phyloP scores from a whole-genome alignment of 2,113 vertebrate genomes.

The Elephantulus edwardii region DNA sequence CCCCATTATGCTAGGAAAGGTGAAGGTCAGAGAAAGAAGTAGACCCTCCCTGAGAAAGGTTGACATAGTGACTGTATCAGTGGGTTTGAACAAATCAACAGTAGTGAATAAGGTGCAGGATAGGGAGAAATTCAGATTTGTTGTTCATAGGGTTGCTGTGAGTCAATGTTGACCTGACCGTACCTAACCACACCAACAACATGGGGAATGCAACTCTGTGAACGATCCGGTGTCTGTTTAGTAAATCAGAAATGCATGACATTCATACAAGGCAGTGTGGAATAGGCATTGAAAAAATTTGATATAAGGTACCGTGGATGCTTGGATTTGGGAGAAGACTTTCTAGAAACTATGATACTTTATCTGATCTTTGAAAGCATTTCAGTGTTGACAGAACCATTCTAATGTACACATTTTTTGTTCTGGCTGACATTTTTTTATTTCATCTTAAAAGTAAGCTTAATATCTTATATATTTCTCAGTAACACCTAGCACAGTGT shows the following conservation, averaged over 20 bases:
- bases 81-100: too few relatives aligned
- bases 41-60: too few relatives aligned
- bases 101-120: too few relatives aligned
- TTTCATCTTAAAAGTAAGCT: constrained; percentile 40
- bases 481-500: neutral
- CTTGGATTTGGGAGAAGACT: neutral
- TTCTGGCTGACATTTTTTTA: constrained; percentile 20
- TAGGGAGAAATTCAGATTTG: too few relatives aligned
- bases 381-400: constrained; percentile 25
- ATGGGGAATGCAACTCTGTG: neutral
- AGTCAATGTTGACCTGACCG: too few relatives aligned
- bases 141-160: too few relatives aligned
- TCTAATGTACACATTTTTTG: constrained; percentile 27
- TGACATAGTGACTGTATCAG: too few relatives aligned
- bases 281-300: neutral
- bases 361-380: neutral
- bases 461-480: neutral
- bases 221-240: neutral
- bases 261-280: neutral
- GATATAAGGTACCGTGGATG: neutral
- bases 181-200: neutral
- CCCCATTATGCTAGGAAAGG: too few relatives aligned
- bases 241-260: neutral
- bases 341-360: constrained; percentile 21
- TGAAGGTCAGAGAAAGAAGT: too few relatives aligned